Evolutionary conservation across 2,113 vertebrate species (phyloP), one percentile per base, ranked within the genome.

Genomic region (Spilogale gracilis): DNA sequence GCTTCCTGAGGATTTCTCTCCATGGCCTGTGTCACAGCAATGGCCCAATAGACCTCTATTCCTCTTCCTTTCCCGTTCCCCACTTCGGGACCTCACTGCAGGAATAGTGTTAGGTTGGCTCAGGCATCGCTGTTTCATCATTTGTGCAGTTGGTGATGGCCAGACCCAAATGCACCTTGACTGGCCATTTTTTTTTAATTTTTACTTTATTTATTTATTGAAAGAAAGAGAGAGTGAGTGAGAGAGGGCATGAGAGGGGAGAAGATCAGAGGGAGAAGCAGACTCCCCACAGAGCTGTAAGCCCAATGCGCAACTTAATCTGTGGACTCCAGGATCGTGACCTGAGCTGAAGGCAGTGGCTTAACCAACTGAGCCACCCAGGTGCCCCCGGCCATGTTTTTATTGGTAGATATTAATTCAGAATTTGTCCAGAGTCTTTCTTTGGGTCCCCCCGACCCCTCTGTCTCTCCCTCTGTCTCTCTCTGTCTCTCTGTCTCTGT

Each of bases 31-130:
- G 48, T 21, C 2, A 4, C 27, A 43, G 45, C 7, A 4, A 38
- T 2, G 71, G 23, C 21, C 27, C 12, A 9, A 38, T 20, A 82
- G 27, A 32, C 1, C 32, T 60, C 14, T 1, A 2, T 0, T 1
- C 38, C 12, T 79, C 30, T 21, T 11, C 6, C 32, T 4, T 13
- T 18, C 16, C 11, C 0, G 3, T 11, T 11, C 27, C 30, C 23
- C 2, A 5, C 8, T 21, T 71, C 16, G 17, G n/a, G 23, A 21
- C n/a, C 45, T 10, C 2, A 7, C 32, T 74, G 48, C 9, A 60
- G 43, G 27, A 81, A 76, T 0, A 5, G 1, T 32, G 25, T 65
- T 14, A 12, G 43, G 52, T 30, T 21, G 67, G 17, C 38, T 6
- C 60, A 32, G 32, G 25, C 0, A 7, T 17, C 71, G 83, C 60